A percentile compares a stretch with the other conserved stretches of the same genome.
These are phyloP conservation scores for Paguma larvata DNA, from an alignment of 2,797 vertebrate species.

Conservation along the genomic window DNA sequence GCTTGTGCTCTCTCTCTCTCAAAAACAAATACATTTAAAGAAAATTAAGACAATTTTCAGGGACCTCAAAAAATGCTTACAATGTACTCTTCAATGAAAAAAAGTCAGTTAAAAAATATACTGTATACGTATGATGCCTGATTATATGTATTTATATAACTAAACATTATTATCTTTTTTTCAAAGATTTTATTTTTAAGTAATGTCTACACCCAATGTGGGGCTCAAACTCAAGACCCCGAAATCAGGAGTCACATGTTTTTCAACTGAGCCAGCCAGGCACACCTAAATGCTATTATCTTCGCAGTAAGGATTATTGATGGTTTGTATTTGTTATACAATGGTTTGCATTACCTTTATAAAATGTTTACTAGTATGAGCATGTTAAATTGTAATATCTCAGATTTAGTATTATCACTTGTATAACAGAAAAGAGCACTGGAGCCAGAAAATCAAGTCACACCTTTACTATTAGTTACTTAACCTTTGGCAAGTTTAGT, in stretches of 20 bases:
- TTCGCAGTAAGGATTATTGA: neutral
- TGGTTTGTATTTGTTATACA: neutral
- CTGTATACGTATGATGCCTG: neutral
- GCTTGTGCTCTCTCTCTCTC: too few relatives aligned
- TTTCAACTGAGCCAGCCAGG: neutral
- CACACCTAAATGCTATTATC: neutral
- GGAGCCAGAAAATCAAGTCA: slow-evolving; percentile 9
- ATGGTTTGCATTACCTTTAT: neutral
- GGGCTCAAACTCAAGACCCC: neutral
- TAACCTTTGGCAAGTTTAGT: neutral
- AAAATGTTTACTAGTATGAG: neutral
- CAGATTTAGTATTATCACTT: slow-evolving; percentile 8
- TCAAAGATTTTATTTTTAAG: neutral
- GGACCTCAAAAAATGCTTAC: neutral
- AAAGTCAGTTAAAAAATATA: neutral
- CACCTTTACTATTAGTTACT: neutral
- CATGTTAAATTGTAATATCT: slow-evolving; percentile 17
- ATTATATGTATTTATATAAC: neutral
- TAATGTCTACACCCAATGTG: neutral
- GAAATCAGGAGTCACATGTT: neutral
- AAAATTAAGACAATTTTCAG: neutral
- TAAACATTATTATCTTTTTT: neutral
- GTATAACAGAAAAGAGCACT: neutral
- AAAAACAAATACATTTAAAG: too few relatives aligned
- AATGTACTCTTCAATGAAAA: neutral